Evolutionary conservation across 2,797 vertebrate genomes (phyloP).

Genomic region (Notoglanidium macrostoma): DNA sequence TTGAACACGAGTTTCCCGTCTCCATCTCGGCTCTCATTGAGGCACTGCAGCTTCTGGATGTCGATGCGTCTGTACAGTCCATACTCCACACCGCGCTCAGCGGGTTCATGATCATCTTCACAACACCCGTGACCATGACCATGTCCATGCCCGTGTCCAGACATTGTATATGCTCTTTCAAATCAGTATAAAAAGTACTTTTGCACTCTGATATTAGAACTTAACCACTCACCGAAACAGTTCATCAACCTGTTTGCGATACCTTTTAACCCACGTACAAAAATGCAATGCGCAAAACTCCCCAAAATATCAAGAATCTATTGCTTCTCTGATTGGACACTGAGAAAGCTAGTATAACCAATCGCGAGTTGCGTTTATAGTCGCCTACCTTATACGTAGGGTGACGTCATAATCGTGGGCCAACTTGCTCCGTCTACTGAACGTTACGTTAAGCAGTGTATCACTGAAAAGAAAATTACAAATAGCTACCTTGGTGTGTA

Average conservation of each 20-base stretch:
- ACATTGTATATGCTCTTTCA: constrained; percentile 63
- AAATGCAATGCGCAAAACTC: constrained; percentile 9
- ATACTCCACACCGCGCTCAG: constrained; percentile 85
- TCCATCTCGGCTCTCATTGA: constrained; percentile 92
- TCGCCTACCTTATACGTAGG: background rate
- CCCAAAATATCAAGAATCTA: constrained; percentile 1
- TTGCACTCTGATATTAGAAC: background rate
- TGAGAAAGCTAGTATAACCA: background rate
- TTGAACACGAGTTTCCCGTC: constrained; percentile 91
- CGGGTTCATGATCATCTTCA: constrained; percentile 82
- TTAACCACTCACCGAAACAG: background rate
- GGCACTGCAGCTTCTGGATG: constrained; percentile 88
- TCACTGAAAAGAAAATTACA: background rate
- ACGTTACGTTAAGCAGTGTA: background rate
- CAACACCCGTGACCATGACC: constrained; percentile 75
- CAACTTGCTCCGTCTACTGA: background rate
- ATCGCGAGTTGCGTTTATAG: background rate
- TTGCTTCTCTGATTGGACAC: constrained; percentile 30
- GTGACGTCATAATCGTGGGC: background rate
- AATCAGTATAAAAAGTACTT: constrained; percentile 21
- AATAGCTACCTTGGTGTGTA: background rate
- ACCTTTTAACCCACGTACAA: background rate
- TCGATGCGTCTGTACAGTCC: constrained; percentile 88
- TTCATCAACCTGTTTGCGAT: background rate
- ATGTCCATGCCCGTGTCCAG: constrained; percentile 77